Evolutionary conservation across 2,888 invertebrate genomes (phyloP).

Genomic region (Tridacna gigas): DNA sequence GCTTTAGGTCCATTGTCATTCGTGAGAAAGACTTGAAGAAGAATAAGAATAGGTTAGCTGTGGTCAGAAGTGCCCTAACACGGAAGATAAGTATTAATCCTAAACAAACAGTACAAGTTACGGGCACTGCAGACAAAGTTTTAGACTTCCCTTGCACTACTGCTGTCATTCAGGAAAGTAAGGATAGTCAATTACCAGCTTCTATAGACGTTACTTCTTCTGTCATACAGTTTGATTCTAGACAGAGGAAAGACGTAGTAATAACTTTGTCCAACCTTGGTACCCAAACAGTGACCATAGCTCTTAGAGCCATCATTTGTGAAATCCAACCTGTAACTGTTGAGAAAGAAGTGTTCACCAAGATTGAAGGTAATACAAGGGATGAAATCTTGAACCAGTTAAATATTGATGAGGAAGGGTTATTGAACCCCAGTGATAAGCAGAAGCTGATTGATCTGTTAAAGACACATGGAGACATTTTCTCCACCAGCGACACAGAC

Average conservation of each 20-base stretch:
- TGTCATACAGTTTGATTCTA: constrained; percentile 19
- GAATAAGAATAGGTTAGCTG: constrained; percentile 39
- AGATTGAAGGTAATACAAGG: neutral
- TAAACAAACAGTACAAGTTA: constrained; percentile 31
- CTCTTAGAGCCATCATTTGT: constrained; percentile 35
- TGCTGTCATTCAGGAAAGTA: constrained; percentile 30
- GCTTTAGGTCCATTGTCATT: constrained; percentile 28
- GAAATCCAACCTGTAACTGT: constrained; percentile 41
- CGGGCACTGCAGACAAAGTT: constrained; percentile 39
- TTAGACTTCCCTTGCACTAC: constrained; percentile 25
- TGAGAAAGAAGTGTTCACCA: neutral
- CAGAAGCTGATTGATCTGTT: neutral
- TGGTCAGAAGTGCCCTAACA: constrained; percentile 38
- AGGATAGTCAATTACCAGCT: constrained; percentile 19
- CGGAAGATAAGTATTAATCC: constrained; percentile 37
- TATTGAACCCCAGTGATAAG: neutral
- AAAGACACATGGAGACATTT: constrained; percentile 5
- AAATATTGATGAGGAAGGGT: neutral
- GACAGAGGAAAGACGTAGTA: constrained; percentile 6
- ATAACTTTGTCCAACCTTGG: constrained; percentile 32
- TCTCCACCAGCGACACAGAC: constrained; percentile 1
- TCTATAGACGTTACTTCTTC: constrained; percentile 40
- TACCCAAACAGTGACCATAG: constrained; percentile 30
- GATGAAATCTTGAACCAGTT: neutral
- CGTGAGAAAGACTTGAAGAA: constrained; percentile 31